Base-by-base conservation (phyloP, 2,113 vertebrate species). In the Suricata suricatta region DNA sequence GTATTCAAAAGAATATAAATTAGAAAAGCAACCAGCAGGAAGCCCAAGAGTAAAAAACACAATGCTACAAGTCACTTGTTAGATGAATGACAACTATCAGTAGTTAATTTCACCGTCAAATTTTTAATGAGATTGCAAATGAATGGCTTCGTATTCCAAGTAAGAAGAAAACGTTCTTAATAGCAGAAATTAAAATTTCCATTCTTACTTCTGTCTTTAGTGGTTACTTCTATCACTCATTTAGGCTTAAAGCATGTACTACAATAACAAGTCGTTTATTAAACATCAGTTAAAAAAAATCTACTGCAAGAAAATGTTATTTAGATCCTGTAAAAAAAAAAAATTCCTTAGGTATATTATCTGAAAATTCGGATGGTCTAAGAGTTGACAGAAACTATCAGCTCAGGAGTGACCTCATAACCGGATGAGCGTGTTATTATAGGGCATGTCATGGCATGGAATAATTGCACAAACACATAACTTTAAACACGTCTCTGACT, bases 121-220 rank as follows among this genome's bases (percentile, higher is more conserved):
- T 74, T 91, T 91, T 92, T 89, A 94, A 86, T 52, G 25, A 80
- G 31, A 96, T 93, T 69, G 13, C 21, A 50, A 88, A 57, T 57
- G 16, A 93, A 84, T 76, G 13, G 3, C 41, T 74, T 93, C 47
- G 84, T 95, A 15, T 97, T 90, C 50, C 50, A 52, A 21, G 9
- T 23, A 84, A 82, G 47, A 88, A 76, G 35, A 96, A 5, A 90
- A 72, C 29, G 5, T 44, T 94, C 71, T 88, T 77, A 95, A 60
- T 38, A 93, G 33, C 19, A 96, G 29, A 97, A 95, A 88, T 90
- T 84, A 81, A 93, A 93, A 80, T 76, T 74, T 79, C 5, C n/a
- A 69, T 85, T 80, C 17, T 38, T 68, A n/a, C 63, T 66, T 84
- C 29, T 63, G 5, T 93, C 16, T 81, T 85, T 27, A 31, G 4